Conservation (phyloP, 2,113 vertebrate genomes). For the Petrocephalus microphthalmus region DNA sequence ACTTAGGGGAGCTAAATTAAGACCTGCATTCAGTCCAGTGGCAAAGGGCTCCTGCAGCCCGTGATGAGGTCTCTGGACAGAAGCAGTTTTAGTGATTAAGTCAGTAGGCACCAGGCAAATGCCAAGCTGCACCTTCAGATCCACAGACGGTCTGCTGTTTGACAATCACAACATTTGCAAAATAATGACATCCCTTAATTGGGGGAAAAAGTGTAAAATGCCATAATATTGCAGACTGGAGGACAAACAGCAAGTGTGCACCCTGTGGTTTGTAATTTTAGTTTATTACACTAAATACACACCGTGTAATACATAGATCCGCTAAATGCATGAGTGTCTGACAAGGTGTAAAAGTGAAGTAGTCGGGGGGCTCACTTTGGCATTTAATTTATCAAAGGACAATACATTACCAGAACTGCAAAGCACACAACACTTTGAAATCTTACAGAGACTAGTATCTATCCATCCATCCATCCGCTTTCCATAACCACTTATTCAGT, state of each 20-base stretch:
- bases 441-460: not conserved
- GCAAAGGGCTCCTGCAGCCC: not conserved
- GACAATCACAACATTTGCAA: not conserved
- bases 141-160: not conserved
- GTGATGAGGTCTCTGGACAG: not conserved
- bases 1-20: not conserved
- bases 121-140: not conserved
- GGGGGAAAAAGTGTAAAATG: not conserved
- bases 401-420: not conserved
- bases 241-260: not conserved
- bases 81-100: not conserved
- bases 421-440: not conserved
- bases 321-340: not conserved
- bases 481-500: not conserved
- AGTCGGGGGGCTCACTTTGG: not conserved
- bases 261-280: not conserved
- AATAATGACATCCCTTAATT: not conserved
- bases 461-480: not conserved
- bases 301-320: not conserved
- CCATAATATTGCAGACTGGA: not conserved
- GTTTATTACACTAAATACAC: not conserved
- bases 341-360: not conserved
- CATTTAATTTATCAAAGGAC: not conserved
- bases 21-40: not conserved
- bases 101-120: not conserved